Base-by-base conservation (phyloP, 2,797 vertebrate species). In the Echeneis naucrates region DNA sequence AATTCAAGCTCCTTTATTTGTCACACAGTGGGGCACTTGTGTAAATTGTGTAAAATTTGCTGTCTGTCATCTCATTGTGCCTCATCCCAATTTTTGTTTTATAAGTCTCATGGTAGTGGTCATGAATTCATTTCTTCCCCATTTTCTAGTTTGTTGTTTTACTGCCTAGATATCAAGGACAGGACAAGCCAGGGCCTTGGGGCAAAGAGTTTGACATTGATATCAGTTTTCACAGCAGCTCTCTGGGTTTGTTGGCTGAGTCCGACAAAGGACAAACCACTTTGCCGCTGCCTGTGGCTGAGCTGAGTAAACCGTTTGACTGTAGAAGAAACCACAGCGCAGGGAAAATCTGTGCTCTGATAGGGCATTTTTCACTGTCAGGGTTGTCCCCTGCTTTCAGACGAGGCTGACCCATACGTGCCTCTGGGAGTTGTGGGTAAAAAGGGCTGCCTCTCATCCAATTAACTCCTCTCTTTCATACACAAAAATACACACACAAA, bases 381-480 rank as follows among this genome's bases (percentile, higher is more conserved):
- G 60, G 55, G 42, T 38, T 77, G 68, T 78, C 62, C 60, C 54
- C 26, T 6, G 26, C 57, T 60, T 55, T 64, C 57, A 72, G 72
- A 75, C 75, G 74, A 65, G 76, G 72, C 65, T 87, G 86, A 89
- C 87, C 89, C 60, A 3, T 59, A 16, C 4, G 33, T 23, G 75
- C 87, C 85, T 76, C 74, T 58, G 85, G 83, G 86, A 76, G 68
- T 72, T 66, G 54, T 61, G 78, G 75, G 65, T 74, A 78, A 83
- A 80, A 69, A 68, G 17, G 61, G 48, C 60, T 74, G 64, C 47
- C 83, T 86, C 73, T 85, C 77, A 78, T 90, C 80, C 87, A 88
- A 75, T 88, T 86, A 87, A 72, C 75, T 83, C 24, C 32, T 66
- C 30, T 75, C 72, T 75, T 84, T 78, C 74, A 78, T 63, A 51